Conservation (phyloP, 2,888 invertebrate genomes). For the Limulus polyphemus region DNA sequence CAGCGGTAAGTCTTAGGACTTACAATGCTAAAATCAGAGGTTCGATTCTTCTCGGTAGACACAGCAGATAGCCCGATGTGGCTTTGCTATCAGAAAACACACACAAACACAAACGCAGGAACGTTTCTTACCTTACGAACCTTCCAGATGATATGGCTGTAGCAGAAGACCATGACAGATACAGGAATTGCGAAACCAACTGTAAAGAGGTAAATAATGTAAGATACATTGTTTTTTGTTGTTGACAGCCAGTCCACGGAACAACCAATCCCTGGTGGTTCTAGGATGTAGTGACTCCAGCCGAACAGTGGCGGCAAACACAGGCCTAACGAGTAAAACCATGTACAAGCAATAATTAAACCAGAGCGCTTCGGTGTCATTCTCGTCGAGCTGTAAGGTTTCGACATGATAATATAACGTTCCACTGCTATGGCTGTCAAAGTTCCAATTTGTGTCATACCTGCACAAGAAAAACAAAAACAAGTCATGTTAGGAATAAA, state of each 20-base stretch:
- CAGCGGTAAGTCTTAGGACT: too few relatives aligned
- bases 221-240: constrained; percentile 49
- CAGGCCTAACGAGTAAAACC: constrained; percentile 55
- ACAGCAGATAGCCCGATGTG: too few relatives aligned
- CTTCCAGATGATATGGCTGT: constrained; percentile 52
- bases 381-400: constrained; percentile 44
- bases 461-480: constrained; percentile 26
- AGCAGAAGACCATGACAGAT: constrained; percentile 53
- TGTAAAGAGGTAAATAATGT: constrained; percentile 58
- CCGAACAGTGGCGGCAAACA: constrained; percentile 61
- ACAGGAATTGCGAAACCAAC: constrained; percentile 58
- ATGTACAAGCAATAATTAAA: constrained; percentile 49
- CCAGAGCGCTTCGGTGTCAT: constrained; percentile 45
- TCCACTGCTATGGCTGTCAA: constrained; percentile 58
- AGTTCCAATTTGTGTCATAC: constrained; percentile 49
- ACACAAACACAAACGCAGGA: too few relatives aligned
- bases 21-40: too few relatives aligned
- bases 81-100: too few relatives aligned
- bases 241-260: constrained; percentile 67
- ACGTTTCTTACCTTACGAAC: constrained; percentile 46
- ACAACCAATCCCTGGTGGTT: constrained; percentile 63
- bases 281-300: constrained; percentile 61
- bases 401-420: constrained; percentile 54
- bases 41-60: too few relatives aligned
- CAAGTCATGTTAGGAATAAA: too few relatives aligned